Evolutionary conservation across 2,888 invertebrate genomes (phyloP), one percentile per base, ranked within the genome.

Genomic region (Ptychoptera albimana): DNA sequence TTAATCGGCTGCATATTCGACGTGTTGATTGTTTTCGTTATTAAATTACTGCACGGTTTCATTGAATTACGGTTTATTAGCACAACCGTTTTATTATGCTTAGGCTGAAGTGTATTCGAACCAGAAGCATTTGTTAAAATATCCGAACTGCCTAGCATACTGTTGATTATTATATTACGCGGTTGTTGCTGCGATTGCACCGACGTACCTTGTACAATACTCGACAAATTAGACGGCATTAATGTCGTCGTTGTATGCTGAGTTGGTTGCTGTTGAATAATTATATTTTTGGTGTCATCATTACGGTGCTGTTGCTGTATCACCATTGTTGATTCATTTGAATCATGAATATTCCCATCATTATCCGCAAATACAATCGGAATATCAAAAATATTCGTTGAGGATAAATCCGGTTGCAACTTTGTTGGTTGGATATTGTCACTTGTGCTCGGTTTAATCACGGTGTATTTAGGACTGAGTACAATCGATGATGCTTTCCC

Each of bases 301-400:
- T 23, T 23, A 7, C 23, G 23, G 3, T 3, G 23, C 23, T 23
- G 36, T 2, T 36, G 36, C 6, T n/a, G 15, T 15, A 4, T 32
- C 4, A 12, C 14, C 37, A 10, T 2, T 39, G 2, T 16, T 11
- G 14, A 12, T 31, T 11, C 29, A 30, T 23, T 23, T 23, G 23
- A 23, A 43, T 56, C 52, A 44, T 55, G 49, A 16, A 56, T 54
- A 50, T 52, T 66, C 2, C 66, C 66, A 32, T 66, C 64, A 49
- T 73, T 75, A 50, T 77, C 77, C 1, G 77, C 77, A 55, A 77
- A 77, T 46, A 77, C 72, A 51, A 77, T 77, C 1, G 77, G 77
- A 55, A 77, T 69, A 54, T 77, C 76, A 53, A 76, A 68, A 39
- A 77, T 77, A 54, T 74, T 76, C 46, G 67, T 61, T 1, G 61